Percentiles rank a stretch among this genome's conserved stretches.
phyloP scores from a whole-genome alignment of 2,888 invertebrate genomes.

The Iselma pallidipennis region DNA sequence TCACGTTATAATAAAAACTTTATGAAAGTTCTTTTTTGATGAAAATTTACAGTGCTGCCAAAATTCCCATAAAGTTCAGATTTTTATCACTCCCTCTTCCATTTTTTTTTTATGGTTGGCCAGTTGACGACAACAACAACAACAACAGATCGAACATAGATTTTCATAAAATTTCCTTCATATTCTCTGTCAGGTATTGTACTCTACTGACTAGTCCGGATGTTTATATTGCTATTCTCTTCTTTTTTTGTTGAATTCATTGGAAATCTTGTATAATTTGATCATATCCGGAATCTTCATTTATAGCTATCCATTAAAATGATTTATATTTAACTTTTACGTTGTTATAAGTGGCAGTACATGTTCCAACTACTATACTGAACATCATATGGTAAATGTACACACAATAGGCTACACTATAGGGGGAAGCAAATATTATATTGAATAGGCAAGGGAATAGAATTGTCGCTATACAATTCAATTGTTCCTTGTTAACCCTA shows the following conservation, averaged over 20 bases:
- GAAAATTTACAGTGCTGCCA: constrained; percentile 9
- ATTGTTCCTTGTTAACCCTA: constrained; percentile 58
- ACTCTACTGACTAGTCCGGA: background rate
- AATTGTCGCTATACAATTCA: constrained; percentile 53
- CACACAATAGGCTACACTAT: constrained; percentile 41
- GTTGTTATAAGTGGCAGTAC: constrained; percentile 17
- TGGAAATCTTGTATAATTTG: constrained; percentile 2
- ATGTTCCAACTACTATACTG: constrained; percentile 32
- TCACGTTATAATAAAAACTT: background rate
- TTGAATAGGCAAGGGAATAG: constrained; percentile 50
- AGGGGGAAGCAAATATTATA: constrained; percentile 51
- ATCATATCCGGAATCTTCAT: constrained; percentile 3
- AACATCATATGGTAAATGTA: constrained; percentile 54
- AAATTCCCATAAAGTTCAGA: constrained; percentile 4
- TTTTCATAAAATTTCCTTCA: background rate
- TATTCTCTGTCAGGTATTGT: background rate
- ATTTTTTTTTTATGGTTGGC: background rate
- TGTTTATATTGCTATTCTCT: background rate
- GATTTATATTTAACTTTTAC: constrained; percentile 23
- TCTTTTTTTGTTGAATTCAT: background rate
- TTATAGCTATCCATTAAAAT: constrained; percentile 19
- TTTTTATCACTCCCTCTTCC: background rate
- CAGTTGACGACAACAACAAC: background rate
- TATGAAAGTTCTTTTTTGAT: background rate
- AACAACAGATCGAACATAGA: background rate